Evolutionary conservation across 37 sponge, comb jelly and placozoan species (phyloP).

Genomic region (Oopsacas minuta): DNA sequence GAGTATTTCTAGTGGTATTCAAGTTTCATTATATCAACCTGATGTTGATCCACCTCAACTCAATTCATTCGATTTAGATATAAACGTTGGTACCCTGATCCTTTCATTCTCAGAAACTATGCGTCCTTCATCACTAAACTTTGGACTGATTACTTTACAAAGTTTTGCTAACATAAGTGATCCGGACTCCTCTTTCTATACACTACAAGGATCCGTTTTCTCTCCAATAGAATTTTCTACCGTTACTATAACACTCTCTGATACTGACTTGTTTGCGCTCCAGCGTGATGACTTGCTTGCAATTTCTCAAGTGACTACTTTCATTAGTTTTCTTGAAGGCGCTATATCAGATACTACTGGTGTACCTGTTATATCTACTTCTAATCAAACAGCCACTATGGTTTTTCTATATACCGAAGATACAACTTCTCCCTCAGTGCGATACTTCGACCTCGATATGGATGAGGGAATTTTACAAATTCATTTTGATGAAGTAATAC

Average conservation of each 20-base stretch:
- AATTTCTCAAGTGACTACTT: constrained; percentile 27
- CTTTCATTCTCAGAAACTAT: constrained; percentile 59
- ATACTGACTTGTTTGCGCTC: constrained; percentile 42
- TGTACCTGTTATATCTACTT: constrained; percentile 23
- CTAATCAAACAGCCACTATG: constrained; percentile 5
- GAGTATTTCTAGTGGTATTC: not conserved
- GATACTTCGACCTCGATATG: constrained; percentile 51
- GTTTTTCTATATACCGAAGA: constrained; percentile 36
- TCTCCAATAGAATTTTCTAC: not conserved
- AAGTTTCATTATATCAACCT: constrained; percentile 22
- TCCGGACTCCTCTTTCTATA: not conserved
- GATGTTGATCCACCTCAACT: constrained; percentile 47
- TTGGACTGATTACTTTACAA: constrained; percentile 35
- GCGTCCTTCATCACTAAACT: constrained; percentile 46
- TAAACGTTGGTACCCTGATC: constrained; percentile 34
- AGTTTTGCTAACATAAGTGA: constrained; percentile 24
- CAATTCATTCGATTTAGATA: constrained; percentile 38
- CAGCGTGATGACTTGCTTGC: constrained; percentile 53
- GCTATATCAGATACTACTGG: constrained; percentile 59
- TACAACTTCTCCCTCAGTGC: constrained; percentile 38
- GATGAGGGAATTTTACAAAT: constrained; percentile 40
- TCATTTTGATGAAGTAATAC: constrained; percentile 61
- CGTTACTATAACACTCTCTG: constrained; percentile 26
- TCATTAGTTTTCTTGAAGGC: constrained; percentile 30
- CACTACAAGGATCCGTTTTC: not conserved